A percentile compares a stretch with the other conserved stretches of the same genome.
Conservation (phyloP, 35 echinoderm and acorn worm species). For the Apostichopus parvimensis region DNA sequence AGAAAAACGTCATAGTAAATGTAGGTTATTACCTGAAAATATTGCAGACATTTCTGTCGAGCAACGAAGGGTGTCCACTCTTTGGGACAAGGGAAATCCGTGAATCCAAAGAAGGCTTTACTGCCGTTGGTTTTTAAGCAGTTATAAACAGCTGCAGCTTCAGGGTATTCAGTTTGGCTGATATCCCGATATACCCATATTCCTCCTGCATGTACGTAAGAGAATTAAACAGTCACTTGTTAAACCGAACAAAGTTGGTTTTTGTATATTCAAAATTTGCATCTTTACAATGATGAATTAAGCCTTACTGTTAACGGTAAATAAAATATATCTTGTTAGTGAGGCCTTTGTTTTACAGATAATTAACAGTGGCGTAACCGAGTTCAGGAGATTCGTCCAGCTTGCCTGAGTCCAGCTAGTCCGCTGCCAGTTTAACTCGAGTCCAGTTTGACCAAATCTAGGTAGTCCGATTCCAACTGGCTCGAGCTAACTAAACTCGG, state of each 20-base stretch:
- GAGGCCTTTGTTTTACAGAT: too few species aligned
- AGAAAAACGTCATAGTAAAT: neutral
- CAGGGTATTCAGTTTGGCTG: neutral
- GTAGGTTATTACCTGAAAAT: conserved; percentile 7
- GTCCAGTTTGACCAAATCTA: too few species aligned
- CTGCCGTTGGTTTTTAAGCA: conserved; percentile 41
- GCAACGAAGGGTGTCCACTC: conserved; percentile 28
- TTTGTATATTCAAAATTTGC: too few species aligned
- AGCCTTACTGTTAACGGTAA: too few species aligned
- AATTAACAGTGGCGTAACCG: neutral
- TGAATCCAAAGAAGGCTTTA: conserved; percentile 42
- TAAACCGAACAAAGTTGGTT: too few species aligned
- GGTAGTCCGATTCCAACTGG: too few species aligned
- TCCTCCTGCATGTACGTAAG: neutral
- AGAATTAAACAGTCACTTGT: too few species aligned
- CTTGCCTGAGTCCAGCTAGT: too few species aligned
- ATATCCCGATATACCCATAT: conserved; percentile 26
- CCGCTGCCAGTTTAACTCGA: too few species aligned
- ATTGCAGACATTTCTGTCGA: conserved; percentile 21
- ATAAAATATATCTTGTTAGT: too few species aligned
- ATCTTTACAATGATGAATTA: too few species aligned
- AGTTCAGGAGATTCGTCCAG: neutral
- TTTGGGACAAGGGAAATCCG: conserved; percentile 35
- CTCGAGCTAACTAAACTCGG: too few species aligned
- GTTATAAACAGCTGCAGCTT: conserved; percentile 13